Evolutionary conservation across 1,140 invertebrate species (phyloP), one percentile per base, ranked within the genome.

Genomic region (Piezodorus guildinii): DNA sequence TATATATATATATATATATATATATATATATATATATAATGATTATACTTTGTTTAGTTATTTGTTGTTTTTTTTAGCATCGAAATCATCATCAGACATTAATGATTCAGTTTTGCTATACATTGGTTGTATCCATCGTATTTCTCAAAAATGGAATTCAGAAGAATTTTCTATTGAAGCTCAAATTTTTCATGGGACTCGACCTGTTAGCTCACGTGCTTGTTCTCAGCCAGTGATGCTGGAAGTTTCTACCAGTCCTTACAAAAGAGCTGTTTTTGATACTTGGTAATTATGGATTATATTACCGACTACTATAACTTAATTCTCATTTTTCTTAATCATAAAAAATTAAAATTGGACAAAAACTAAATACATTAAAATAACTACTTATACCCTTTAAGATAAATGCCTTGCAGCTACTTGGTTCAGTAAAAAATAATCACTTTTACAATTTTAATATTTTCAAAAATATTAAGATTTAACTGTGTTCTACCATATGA

Each of bases 131-230:
- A 77, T 94, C 21, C 91, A 96, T 74, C 80, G 91, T 66, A 76
- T 94, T 25, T 83, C 85, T 12, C 74, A 77, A 3, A 79, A 84
- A 43, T 94, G 91, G 90, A 82, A 81, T 64, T 88, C 89, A 74
- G 87, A 93, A 69, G 86, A 90, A 70, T 96, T 90, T 70, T 80
- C 87, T 62, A 80, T 95, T 14, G 83, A 84, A 54, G 87, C 85
- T 30, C 88, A 92, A 72, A 81, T 96, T 52, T 94, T 87, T 73
- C 86, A 96, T 75, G 93, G 92, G 9, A 90, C 88, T 0, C 77
- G 87, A 56, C 83, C 85, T 14, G 77, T 94, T 21, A 85, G 85
- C 23, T 79, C 83, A 63, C 77, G 84, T 0, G 81, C 86, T 51
- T 73, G 85, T 14, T 84, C 87, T 0, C 81, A 83, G 70, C 81